phyloP scores from a whole-genome alignment of 2,888 invertebrate species.

The Protodeltote pygarga region DNA sequence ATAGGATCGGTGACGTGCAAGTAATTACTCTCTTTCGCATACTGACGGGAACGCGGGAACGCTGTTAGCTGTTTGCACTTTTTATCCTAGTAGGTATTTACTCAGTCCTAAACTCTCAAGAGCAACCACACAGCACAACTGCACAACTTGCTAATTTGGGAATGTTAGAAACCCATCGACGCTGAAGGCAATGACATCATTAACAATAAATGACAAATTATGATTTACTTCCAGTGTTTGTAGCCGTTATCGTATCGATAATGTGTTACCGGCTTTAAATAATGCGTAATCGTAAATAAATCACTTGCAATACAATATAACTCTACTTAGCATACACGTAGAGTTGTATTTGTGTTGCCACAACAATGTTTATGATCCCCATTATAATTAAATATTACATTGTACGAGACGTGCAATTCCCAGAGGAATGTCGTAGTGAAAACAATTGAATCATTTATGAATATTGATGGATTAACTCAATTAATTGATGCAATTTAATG shows the following conservation, averaged over 20 bases:
- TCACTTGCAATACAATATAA: conserved; percentile 4
- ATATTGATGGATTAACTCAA: conserved; percentile 40
- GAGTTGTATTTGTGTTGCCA: conserved; percentile 3
- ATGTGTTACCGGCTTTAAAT: conserved; percentile 31
- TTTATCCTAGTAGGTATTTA: no score
- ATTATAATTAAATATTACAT: conserved; percentile 13
- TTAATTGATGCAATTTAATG: conserved; percentile 36
- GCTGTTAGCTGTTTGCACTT: no score
- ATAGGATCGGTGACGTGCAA: no score
- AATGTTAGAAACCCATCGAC: conserved; percentile 24
- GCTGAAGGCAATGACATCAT: conserved; percentile 13
- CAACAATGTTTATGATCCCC: conserved; percentile 2
- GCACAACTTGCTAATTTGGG: no score
- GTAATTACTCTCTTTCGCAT: no score
- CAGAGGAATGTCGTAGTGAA: conserved; percentile 49
- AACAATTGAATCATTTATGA: conserved; percentile 43
- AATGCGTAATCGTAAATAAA: conserved; percentile 11
- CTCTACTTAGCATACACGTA: conserved; percentile 1
- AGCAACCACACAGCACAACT: no score
- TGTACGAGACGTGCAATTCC: conserved; percentile 23
- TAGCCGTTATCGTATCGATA: conserved; percentile 21
- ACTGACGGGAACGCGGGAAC: no score
- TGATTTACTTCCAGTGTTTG: conserved; percentile 20
- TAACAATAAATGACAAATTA: conserved; percentile 36
- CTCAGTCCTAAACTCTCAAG: no score